These are phyloP conservation scores for Tetragonula carbonaria DNA, from an alignment of 2,888 invertebrate genomes.

Conservation along the genomic window DNA sequence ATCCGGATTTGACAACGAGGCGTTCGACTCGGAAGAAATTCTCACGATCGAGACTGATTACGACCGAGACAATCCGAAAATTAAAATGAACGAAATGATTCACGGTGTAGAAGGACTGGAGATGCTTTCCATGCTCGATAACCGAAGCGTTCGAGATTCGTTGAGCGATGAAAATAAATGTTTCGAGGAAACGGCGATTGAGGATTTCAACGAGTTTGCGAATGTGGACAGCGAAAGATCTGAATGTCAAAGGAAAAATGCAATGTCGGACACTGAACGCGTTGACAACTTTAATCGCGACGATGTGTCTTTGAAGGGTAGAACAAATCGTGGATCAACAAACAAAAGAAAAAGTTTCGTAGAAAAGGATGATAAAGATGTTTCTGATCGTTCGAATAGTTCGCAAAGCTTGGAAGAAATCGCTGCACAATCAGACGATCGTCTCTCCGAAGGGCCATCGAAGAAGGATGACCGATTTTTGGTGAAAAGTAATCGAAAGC, in stretches of 20 bases:
- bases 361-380: neutral
- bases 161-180: neutral
- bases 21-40: slow-evolving; percentile 77
- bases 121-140: neutral
- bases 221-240: neutral
- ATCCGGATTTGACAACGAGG: slow-evolving; percentile 28
- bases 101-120: neutral
- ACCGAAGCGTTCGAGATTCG: neutral
- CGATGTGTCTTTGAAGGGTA: neutral
- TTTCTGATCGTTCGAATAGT: slow-evolving; percentile 13
- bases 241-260: neutral
- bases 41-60: slow-evolving; percentile 77
- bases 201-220: slow-evolving; percentile 14
- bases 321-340: neutral
- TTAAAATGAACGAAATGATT: slow-evolving; percentile 71
- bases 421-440: neutral
- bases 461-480: neutral
- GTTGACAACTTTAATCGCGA: neutral
- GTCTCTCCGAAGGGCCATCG: slow-evolving; percentile 8
- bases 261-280: neutral
- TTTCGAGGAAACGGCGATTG: slow-evolving; percentile 2
- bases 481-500: neutral
- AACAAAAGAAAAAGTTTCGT: neutral
- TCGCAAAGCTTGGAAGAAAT: slow-evolving; percentile 33
- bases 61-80: slow-evolving; percentile 68